phyloP scores from a whole-genome alignment of 2,888 invertebrate species.

The Melanophora roralis region DNA sequence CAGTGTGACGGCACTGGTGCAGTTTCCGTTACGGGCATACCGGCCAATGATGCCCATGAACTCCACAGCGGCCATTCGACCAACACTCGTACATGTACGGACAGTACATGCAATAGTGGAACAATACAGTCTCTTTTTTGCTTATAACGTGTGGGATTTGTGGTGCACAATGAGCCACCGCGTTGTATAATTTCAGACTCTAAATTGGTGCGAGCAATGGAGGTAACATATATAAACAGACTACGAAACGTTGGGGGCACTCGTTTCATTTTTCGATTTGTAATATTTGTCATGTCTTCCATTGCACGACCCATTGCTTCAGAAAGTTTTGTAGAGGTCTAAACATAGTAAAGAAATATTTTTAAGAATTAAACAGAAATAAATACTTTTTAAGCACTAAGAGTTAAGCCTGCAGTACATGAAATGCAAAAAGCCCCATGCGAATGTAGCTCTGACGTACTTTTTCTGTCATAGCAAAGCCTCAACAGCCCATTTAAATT shows the following conservation, averaged over 20 bases:
- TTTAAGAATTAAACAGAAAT: too few relatives aligned
- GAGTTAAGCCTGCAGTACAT: too few relatives aligned
- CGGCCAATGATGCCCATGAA: slow-evolving; percentile 77
- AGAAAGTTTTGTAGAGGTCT: slow-evolving; percentile 85
- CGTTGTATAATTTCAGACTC: slow-evolving; percentile 94
- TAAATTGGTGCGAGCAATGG: slow-evolving; percentile 92
- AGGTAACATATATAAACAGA: slow-evolving; percentile 92
- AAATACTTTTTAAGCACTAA: too few relatives aligned
- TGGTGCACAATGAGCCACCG: slow-evolving; percentile 85
- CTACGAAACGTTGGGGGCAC: slow-evolving; percentile 83
- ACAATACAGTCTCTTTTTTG: slow-evolving; percentile 90
- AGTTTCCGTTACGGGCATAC: slow-evolving; percentile 73
- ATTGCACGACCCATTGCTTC: slow-evolving; percentile 95
- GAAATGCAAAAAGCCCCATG: too few relatives aligned
- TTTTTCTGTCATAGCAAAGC: too few relatives aligned
- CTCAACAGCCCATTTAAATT: too few relatives aligned
- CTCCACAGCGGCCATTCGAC: slow-evolving; percentile 80
- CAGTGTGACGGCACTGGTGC: slow-evolving; percentile 76
- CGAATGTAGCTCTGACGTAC: too few relatives aligned
- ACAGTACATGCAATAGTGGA: slow-evolving; percentile 91
- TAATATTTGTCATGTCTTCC: slow-evolving; percentile 95
- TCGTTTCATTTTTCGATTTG: slow-evolving; percentile 87
- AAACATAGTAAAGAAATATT: neutral
- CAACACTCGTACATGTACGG: slow-evolving; percentile 89
- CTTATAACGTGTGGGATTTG: slow-evolving; percentile 81